Percentiles rank a stretch among this genome's conserved stretches.
Evolutionary conservation across 2,113 vertebrate genomes (phyloP).

Genomic region (Chauna torquata): DNA sequence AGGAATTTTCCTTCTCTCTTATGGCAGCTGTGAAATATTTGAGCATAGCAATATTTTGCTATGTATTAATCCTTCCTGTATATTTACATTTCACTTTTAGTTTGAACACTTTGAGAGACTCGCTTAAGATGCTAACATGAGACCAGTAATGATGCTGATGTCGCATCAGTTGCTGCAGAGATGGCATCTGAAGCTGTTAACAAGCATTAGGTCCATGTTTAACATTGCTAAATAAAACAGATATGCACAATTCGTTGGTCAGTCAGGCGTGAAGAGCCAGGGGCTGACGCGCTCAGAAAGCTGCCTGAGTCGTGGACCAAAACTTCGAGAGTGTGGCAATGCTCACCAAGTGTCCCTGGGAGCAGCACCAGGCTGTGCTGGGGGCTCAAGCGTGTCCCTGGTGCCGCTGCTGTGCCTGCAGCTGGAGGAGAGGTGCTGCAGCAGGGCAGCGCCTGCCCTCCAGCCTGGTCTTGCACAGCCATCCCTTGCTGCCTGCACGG

Average conservation of each 20-base stretch:
- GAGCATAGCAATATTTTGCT: background rate
- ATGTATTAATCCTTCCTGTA: background rate
- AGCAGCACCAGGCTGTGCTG: rapidly evolving
- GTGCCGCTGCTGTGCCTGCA: rapidly evolving
- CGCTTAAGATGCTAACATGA: background rate
- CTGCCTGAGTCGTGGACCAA: background rate
- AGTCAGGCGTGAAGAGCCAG: background rate
- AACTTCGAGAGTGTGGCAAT: background rate
- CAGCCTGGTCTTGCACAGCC: background rate
- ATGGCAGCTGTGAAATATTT: background rate
- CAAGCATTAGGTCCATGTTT: slow-evolving; percentile 30
- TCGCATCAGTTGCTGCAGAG: background rate
- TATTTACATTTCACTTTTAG: background rate
- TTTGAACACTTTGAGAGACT: background rate
- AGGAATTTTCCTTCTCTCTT: background rate
- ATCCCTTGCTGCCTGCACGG: rapidly evolving
- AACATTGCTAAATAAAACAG: slow-evolving; percentile 13
- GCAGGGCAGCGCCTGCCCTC: background rate
- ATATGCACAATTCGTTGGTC: background rate
- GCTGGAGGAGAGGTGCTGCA: background rate
- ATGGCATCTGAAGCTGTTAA: background rate
- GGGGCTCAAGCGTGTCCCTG: background rate
- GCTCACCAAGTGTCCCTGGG: rapidly evolving
- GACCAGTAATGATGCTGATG: background rate
- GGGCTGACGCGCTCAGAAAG: background rate